Conservation (phyloP, 2,888 invertebrate species). For the Drosophila koepferae region DNA sequence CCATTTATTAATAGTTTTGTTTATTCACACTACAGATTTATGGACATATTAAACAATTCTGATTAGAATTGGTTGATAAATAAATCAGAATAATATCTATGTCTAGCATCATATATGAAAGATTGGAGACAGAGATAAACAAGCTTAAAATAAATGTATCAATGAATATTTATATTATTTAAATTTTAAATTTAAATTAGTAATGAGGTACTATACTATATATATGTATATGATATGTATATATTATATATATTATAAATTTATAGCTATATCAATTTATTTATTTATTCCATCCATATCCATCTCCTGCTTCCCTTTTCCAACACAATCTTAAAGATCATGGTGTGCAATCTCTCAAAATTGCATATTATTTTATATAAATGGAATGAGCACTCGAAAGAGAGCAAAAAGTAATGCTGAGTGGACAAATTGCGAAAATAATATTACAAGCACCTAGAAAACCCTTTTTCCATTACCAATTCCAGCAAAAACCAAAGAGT, state of each 20-base stretch:
- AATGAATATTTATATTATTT: too few relatives aligned
- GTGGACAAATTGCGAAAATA: conserved; percentile 24
- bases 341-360: conserved; percentile 12
- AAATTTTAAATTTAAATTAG: too few relatives aligned
- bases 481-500: conserved; percentile 1
- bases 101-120: neutral
- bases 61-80: conserved; percentile 13
- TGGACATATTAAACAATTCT: neutral
- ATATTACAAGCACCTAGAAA: conserved; percentile 19
- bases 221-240: too few relatives aligned
- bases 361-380: conserved; percentile 7
- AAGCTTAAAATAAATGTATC: too few relatives aligned
- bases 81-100: conserved; percentile 19
- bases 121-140: neutral
- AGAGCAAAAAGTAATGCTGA: conserved; percentile 9
- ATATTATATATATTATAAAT: too few relatives aligned
- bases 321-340: too few relatives aligned
- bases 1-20: conserved; percentile 17
- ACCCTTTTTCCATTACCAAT: conserved; percentile 14
- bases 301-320: neutral
- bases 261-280: too few relatives aligned
- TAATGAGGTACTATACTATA: too few relatives aligned
- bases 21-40: conserved; percentile 29
- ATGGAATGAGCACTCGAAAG: neutral
- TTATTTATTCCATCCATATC: too few relatives aligned